Evolutionary conservation across 2,113 vertebrate genomes (phyloP).

Genomic region (Buteo buteo): DNA sequence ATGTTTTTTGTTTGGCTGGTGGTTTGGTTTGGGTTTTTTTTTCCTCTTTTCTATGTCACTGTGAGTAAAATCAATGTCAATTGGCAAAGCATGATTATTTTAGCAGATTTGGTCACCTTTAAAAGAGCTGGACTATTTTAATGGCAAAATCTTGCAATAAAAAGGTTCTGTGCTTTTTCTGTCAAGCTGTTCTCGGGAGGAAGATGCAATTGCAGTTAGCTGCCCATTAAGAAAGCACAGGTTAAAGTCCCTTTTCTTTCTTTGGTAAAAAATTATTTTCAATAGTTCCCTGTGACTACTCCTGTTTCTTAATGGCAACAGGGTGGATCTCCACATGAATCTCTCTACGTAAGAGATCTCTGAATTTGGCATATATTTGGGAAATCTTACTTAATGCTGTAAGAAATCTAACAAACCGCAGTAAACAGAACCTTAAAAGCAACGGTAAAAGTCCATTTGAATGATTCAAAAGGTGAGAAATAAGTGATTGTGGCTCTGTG

Average conservation of each 20-base stretch:
- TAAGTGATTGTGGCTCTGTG: background rate
- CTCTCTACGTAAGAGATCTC: background rate
- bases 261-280: background rate
- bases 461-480: background rate
- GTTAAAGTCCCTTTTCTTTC: background rate
- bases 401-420: background rate
- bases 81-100: background rate
- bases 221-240: background rate
- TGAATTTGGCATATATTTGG: background rate
- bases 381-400: background rate
- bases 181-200: background rate
- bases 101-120: background rate
- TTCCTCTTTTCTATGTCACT: background rate
- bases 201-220: background rate
- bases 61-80: background rate
- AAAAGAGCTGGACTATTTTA: background rate
- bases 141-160: background rate
- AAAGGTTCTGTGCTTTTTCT: background rate
- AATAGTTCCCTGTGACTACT: slow-evolving; percentile 12
- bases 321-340: background rate
- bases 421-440: background rate
- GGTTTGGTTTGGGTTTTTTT: rapidly evolving
- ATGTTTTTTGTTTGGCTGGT: background rate
- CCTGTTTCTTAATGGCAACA: background rate
- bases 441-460: background rate